These are phyloP conservation scores for Hypotaenidia okinawae DNA, from an alignment of 2,797 vertebrate species.

Conservation along the genomic window DNA sequence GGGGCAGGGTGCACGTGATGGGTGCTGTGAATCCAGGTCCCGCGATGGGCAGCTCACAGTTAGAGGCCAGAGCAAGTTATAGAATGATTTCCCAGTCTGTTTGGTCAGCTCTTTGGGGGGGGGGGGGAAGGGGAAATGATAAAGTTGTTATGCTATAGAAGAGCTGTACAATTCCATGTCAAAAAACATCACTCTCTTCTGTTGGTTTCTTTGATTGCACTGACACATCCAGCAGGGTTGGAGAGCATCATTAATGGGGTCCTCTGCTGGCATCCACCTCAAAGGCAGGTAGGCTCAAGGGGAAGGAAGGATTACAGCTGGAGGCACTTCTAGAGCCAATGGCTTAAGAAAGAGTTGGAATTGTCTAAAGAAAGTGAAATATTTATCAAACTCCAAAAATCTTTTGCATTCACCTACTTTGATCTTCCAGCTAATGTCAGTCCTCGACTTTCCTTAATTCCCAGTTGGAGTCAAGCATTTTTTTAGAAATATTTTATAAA, in stretches of 20 bases:
- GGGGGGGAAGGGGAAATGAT: fast-evolving
- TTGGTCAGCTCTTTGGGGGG: not conserved
- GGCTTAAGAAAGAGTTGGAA: not conserved
- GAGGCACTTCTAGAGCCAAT: not conserved
- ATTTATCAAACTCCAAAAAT: not conserved
- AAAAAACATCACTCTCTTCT: not conserved
- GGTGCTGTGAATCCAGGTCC: not conserved
- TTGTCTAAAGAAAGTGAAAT: not conserved
- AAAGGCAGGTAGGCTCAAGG: not conserved
- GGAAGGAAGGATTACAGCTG: not conserved
- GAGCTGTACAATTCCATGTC: not conserved
- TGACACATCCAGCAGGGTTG: not conserved
- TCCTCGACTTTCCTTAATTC: not conserved
- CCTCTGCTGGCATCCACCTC: not conserved
- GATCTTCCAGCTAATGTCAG: not conserved
- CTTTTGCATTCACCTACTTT: not conserved
- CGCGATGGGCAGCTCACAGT: fast-evolving
- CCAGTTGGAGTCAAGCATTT: not conserved
- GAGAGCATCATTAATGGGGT: not conserved
- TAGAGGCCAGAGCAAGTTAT: not conserved
- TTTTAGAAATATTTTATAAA: not conserved
- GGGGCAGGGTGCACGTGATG: not conserved
- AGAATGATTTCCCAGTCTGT: not conserved
- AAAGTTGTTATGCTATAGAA: not conserved
- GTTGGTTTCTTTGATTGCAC: not conserved